Conservation (phyloP, 2,888 invertebrate genomes). For the Limnephilus rhombicus region DNA sequence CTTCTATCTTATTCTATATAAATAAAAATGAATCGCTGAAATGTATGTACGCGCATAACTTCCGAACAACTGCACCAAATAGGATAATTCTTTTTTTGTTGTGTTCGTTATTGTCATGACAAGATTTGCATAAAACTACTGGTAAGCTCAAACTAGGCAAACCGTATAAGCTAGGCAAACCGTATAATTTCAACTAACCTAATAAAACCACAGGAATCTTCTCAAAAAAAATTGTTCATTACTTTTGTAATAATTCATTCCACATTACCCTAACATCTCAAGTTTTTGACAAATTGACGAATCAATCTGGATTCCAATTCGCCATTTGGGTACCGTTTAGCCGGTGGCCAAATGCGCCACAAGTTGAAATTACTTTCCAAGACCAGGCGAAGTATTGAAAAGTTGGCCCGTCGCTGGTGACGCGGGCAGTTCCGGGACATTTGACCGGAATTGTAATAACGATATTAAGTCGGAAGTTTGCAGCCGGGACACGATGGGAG, state of each 20-base stretch:
- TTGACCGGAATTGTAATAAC: conserved; percentile 3
- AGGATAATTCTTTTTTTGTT: no score
- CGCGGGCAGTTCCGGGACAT: conserved; percentile 24
- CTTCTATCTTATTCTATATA: no score
- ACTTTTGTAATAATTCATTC: background rate
- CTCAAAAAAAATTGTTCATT: background rate
- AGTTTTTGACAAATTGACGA: conserved; percentile 25
- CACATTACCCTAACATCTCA: background rate
- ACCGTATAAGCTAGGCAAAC: no score
- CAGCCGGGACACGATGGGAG: background rate
- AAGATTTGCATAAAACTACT: no score
- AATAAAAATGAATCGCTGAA: no score
- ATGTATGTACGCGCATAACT: no score
- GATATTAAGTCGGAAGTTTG: background rate
- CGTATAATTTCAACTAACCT: no score
- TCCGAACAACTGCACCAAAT: no score
- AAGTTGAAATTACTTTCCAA: conserved; percentile 33
- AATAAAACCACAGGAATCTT: background rate
- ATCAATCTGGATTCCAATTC: conserved; percentile 13
- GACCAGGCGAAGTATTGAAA: background rate
- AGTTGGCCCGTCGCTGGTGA: background rate
- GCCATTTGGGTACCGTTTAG: conserved; percentile 34
- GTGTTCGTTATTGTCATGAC: no score
- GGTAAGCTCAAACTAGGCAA: no score
- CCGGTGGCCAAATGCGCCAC: conserved; percentile 13